Base-by-base conservation (phyloP, 2,888 invertebrate species). In the Tortrix viridana region DNA sequence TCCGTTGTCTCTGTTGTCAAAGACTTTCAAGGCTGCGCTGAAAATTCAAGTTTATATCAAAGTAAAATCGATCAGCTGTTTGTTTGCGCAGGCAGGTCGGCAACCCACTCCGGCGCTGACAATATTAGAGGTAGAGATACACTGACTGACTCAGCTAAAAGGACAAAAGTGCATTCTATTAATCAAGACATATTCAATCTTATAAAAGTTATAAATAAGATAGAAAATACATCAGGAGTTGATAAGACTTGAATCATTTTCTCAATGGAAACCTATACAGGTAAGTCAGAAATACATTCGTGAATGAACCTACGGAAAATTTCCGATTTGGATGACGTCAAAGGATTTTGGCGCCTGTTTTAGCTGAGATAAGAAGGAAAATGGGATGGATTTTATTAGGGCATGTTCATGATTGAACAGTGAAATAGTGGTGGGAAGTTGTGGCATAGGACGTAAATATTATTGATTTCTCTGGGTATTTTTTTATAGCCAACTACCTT, bases 51-150 rank as follows among this genome's bases (percentile, higher is more conserved):
- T 69, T 69, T 71, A 72, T 68, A 76, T 75, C 73, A 73, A 69
- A 71, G 68, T 67, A 65, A 73, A 83, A 86, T 86, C 80, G 84
- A 88, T 88, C 82, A 87, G 82, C 77, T 87, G 85, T 86, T 88
- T 88, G 85, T 87, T 86, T 86, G 83, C 71, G 77, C 84, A 80
- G 76, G 77, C 71, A 81, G 89, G 85, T 89, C 88, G 82, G 74
- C 82, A 82, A 88, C 88, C 88, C 79, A 75, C 69, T 84, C 73
- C 72, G 75, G 73, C 78, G 81, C 79, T 84, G 84, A 84, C 86
- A 89, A 84, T 83, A 82, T 85, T 87, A 77, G 75, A 49, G 47
- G 65, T 72, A 69, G 65, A 72, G 77, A 74, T 76, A 62, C 32
- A 32, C 32, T 12, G 12, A 12, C 32, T 32, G 32, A 12, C 32